Evolutionary conservation across 1,140 invertebrate species (phyloP), one percentile per base, ranked within the genome.

Genomic region (Lerema accius): DNA sequence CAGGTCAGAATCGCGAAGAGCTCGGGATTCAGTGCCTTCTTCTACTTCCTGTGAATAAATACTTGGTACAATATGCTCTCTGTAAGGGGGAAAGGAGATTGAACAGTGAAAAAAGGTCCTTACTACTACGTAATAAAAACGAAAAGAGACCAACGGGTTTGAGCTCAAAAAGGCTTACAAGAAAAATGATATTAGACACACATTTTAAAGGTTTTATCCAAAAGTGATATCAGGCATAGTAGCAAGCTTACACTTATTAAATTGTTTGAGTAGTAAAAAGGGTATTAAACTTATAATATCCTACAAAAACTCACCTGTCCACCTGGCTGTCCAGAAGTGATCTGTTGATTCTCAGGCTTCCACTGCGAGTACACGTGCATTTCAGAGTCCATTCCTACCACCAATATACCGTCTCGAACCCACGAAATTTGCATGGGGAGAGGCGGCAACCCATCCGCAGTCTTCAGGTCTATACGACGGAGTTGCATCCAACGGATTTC

Each of bases 331-430:
- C 84, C 84, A 0, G 73, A 70, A 1, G 72, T 11, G 4, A 78
- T 63, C 26, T 80, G 93, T 9, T 91, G 91, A 15, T 92, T 92
- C 69, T 94, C 94, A 1, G 96, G 95, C 74, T 96, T 97, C 98
- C 99, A 99, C 84, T 99, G 99, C 0, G 98, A 98, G 82, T 99
- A 99, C 0, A 99, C 98, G 76, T 99, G 98, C 97, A 99, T 99
- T 88, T 99, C 99, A 23, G 98, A 99, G 80, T 99, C 98, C 98
- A 99, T 99, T 15, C 98, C 99, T 3, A 99, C 98, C 0, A 99
- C 97, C 2, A 99, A 91, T 66, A 99, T 98, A 2, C 99, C 99
- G 78, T 99, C 98, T 23, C 98, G 93, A 0, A 99, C 98, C 99
- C 99, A 99, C 0, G 97, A 98, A 66, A 99, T 96, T 82, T 99